These are phyloP conservation scores for Muscidifurax raptorellus DNA, from an alignment of 1,140 invertebrate genomes.

Conservation along the genomic window DNA sequence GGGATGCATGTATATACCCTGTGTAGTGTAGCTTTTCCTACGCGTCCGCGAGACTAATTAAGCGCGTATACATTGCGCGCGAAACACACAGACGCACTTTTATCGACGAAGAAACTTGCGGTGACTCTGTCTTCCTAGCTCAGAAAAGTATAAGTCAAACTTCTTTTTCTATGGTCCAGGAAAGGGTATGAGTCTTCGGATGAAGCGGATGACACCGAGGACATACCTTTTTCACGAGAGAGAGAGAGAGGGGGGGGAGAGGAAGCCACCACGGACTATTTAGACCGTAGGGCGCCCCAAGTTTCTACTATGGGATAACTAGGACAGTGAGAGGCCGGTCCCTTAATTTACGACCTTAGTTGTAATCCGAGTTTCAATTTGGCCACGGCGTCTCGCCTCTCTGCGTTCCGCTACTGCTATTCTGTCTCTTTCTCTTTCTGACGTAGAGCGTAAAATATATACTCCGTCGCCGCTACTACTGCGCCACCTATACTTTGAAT, in stretches of 20 bases:
- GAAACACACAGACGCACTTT: no score
- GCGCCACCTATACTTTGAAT: no score
- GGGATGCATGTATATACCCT: background rate
- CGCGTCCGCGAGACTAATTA: background rate
- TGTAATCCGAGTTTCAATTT: slow-evolving; percentile 69
- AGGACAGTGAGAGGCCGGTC: slow-evolving; percentile 57
- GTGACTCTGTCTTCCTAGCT: background rate
- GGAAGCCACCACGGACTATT: slow-evolving; percentile 18
- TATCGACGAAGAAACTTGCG: background rate
- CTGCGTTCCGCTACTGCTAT: background rate
- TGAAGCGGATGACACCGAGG: background rate
- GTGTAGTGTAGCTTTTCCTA: background rate
- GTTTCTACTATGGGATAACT: slow-evolving; percentile 60
- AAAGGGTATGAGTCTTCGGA: background rate
- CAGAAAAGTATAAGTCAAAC: background rate
- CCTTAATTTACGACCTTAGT: slow-evolving; percentile 68
- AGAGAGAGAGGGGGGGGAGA: slow-evolving; percentile 1
- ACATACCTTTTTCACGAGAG: background rate
- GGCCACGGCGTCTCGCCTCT: slow-evolving; percentile 25
- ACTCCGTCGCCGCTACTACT: slow-evolving; percentile 4
- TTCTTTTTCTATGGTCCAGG: background rate
- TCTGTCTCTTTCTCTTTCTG: background rate
- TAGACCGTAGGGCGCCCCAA: slow-evolving; percentile 54
- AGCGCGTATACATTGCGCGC: background rate
- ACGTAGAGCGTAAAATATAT: slow-evolving; percentile 23